phyloP scores from a whole-genome alignment of 2,888 invertebrate genomes.

The Morpho deidamia region DNA sequence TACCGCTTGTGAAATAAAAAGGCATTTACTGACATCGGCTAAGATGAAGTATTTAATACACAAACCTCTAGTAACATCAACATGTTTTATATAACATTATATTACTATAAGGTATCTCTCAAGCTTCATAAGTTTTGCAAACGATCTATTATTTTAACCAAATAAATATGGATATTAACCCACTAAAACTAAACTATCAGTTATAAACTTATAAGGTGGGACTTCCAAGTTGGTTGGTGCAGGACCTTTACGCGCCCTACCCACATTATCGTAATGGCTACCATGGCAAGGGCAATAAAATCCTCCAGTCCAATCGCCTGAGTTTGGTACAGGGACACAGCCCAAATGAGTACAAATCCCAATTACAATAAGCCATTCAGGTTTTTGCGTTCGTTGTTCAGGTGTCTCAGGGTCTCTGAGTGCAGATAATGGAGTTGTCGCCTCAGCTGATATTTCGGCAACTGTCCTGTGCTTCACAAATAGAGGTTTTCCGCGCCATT shows the following conservation, averaged over 20 bases:
- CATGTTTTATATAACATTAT: too few species aligned
- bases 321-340: conserved; percentile 87
- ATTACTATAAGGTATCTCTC: too few species aligned
- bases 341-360: conserved; percentile 91
- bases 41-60: too few species aligned
- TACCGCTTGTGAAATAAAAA: too few species aligned
- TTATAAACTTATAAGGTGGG: conserved; percentile 79
- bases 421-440: conserved; percentile 75
- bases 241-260: conserved; percentile 86
- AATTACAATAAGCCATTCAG: conserved; percentile 87
- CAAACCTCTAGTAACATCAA: too few species aligned
- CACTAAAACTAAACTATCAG: conserved; percentile 75
- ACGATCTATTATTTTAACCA: too few species aligned
- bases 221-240: conserved; percentile 85
- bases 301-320: conserved; percentile 83
- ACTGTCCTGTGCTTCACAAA: conserved; percentile 85
- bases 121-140: too few species aligned
- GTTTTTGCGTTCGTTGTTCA: conserved; percentile 80
- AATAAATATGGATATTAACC: conserved; percentile 40
- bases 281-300: conserved; percentile 92
- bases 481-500: conserved; percentile 91
- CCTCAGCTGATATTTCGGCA: conserved; percentile 81
- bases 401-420: conserved; percentile 86
- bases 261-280: conserved; percentile 88
- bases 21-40: too few species aligned